These are phyloP conservation scores for Microplitis mediator DNA, from an alignment of 1,140 invertebrate species.

Conservation along the genomic window DNA sequence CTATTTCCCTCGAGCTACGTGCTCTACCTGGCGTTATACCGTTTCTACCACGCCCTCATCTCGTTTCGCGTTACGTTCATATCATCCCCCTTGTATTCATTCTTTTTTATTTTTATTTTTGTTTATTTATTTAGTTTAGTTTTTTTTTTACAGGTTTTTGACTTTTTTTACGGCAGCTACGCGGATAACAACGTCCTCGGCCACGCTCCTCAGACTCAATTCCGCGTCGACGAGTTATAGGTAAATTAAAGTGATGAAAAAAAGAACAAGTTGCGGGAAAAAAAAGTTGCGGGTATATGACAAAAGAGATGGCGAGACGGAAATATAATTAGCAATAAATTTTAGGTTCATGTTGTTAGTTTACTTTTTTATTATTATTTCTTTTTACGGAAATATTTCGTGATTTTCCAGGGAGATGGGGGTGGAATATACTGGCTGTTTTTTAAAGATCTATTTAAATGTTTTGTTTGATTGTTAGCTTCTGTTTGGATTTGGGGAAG, in stretches of 20 bases:
- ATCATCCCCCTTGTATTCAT: constrained; percentile 18
- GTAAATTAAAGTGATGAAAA: constrained; percentile 6
- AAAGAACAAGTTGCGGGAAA: not conserved
- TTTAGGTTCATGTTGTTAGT: constrained; percentile 25
- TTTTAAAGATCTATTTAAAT: too few species aligned
- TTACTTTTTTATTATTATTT: not conserved
- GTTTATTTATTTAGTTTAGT: constrained; percentile 22
- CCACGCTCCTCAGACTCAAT: constrained; percentile 10
- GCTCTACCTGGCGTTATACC: constrained; percentile 24
- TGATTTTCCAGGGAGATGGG: too few species aligned
- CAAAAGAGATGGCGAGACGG: constrained; percentile 22
- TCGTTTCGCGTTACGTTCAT: constrained; percentile 23
- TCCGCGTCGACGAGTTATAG: not conserved
- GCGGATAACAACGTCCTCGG: not conserved
- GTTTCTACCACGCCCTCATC: constrained; percentile 35
- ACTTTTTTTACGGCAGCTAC: not conserved
- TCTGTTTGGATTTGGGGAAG: too few species aligned
- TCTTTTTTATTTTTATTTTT: constrained; percentile 34
- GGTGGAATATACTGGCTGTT: too few species aligned
- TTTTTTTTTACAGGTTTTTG: not conserved
- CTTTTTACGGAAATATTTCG: not conserved
- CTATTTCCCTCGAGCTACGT: constrained; percentile 3
- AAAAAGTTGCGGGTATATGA: constrained; percentile 15
- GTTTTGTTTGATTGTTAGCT: too few species aligned
- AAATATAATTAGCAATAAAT: constrained; percentile 61